Conservation (phyloP, 2,113 vertebrate genomes). For the Empidonax traillii region DNA sequence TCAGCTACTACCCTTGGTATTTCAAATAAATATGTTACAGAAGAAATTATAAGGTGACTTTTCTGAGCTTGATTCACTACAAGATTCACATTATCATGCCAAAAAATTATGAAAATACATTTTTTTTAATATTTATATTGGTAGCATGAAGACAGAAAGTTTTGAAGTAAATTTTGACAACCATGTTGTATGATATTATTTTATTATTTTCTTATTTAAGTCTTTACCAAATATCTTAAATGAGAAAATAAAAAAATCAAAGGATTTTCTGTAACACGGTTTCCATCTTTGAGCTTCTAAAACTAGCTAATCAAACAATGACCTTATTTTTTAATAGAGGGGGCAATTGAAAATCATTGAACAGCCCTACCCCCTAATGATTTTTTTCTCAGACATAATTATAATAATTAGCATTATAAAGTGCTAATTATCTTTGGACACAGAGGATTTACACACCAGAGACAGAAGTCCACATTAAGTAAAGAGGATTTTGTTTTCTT, state of each 20-base stretch:
- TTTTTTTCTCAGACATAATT: slow-evolving; percentile 86
- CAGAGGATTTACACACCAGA: slow-evolving; percentile 77
- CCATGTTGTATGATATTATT: not conserved
- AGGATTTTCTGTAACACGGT: slow-evolving; percentile 54
- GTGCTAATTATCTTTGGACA: slow-evolving; percentile 85
- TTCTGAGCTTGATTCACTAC: not conserved
- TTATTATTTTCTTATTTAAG: not conserved
- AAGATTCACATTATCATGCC: not conserved
- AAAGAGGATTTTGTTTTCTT: slow-evolving; percentile 76
- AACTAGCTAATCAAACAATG: slow-evolving; percentile 77
- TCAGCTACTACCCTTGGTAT: not conserved
- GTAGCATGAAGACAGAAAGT: not conserved
- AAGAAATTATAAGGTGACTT: not conserved
- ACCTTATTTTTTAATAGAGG: slow-evolving; percentile 85
- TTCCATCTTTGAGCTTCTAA: slow-evolving; percentile 65
- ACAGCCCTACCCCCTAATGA: slow-evolving; percentile 81
- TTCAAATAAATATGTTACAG: not conserved
- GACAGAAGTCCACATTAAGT: slow-evolving; percentile 80
- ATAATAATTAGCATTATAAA: slow-evolving; percentile 86
- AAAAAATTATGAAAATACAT: not conserved
- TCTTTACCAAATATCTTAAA: not conserved
- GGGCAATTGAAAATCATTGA: slow-evolving; percentile 83
- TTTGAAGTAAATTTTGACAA: not conserved
- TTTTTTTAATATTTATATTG: not conserved
- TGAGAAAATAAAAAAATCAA: slow-evolving; percentile 34